Evolutionary conservation across 2,888 invertebrate species (phyloP), one percentile per base, ranked within the genome.

Genomic region (Lysandra bellargus): DNA sequence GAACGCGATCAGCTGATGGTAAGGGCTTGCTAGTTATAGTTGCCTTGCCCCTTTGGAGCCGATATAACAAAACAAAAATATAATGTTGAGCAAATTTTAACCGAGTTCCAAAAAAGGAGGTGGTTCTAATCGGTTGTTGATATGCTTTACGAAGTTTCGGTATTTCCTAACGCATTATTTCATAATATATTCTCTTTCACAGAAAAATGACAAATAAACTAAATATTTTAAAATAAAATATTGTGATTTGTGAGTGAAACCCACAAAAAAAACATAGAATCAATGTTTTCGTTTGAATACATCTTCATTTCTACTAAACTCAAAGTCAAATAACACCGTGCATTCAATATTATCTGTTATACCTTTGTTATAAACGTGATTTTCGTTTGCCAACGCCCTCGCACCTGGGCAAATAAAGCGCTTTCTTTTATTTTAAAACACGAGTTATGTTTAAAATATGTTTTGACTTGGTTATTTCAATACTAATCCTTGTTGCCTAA

Each of bases 401-500:
- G 30, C 75, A 75, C 75, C 75, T 75, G 75, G 49, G 75, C 75
- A 75, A 75, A 75, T 75, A 75, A 37, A 75, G 44, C 30, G 30
- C 75, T 75, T 75, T 23, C 75, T 75, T 75, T 75, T 75, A 75
- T 75, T 75, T 75, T 75, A 75, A 44, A 75, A 75, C 74, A 75
- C 49, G 69, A 69, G 33, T 69, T 33, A 69, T 69, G 69, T 69
- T 69, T 69, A 37, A 17, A 75, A 75, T 49, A 49, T 30, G 40
- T 49, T 75, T 75, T 49, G 49, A 75, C 23, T 49, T 75, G 23
- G 49, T 44, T 75, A 23, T 75, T 75, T 14, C 33, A 37, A 33
- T 69, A 33, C 33, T 69, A 69, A 69, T 33, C 69, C 33, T 33
- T 33, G 12, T 12, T 33, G 33, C 64, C 30, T 30, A 69, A 14